These are phyloP conservation scores for Poeciliopsis occidentalis DNA, from an alignment of 2,113 vertebrate species.

Conservation along the genomic window DNA sequence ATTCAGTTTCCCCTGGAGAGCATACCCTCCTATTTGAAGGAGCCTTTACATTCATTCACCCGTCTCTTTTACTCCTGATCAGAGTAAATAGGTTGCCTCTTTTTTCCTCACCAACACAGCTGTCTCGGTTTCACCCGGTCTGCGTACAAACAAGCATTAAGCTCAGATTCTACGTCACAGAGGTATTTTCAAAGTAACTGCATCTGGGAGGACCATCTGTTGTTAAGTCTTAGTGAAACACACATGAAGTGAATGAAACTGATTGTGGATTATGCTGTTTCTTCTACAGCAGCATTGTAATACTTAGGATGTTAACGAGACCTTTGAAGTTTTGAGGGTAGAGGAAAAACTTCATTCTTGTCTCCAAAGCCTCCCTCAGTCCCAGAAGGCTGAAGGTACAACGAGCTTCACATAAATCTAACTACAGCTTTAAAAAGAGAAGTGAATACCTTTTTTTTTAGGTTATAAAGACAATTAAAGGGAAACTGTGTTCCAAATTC, in stretches of 20 bases:
- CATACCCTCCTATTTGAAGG: constrained; percentile 44
- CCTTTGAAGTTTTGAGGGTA: too few relatives aligned
- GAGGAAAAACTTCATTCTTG: too few relatives aligned
- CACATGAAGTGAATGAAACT: not conserved
- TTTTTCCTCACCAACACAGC: constrained; percentile 48
- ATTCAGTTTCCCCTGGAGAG: constrained; percentile 62
- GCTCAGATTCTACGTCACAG: constrained; percentile 9
- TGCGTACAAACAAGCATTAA: constrained; percentile 32
- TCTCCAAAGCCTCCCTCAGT: too few relatives aligned
- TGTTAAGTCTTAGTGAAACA: not conserved
- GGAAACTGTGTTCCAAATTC: too few relatives aligned
- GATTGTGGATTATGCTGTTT: not conserved
- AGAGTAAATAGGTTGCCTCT: constrained; percentile 57
- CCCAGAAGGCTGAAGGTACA: too few relatives aligned
- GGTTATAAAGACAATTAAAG: too few relatives aligned
- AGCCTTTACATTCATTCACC: constrained; percentile 26
- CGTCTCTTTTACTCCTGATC: constrained; percentile 9
- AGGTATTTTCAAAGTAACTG: not conserved
- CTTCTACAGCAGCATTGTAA: too few relatives aligned
- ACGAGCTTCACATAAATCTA: too few relatives aligned
- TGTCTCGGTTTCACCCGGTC: constrained; percentile 43
- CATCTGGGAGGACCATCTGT: not conserved
- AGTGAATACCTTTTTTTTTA: too few relatives aligned
- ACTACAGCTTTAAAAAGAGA: not conserved
- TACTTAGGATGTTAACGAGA: too few relatives aligned